A percentile compares a stretch with the other conserved stretches of the same genome.
These are phyloP conservation scores for Isotomurus palustris DNA, from an alignment of 2,888 invertebrate species.

Conservation along the genomic window DNA sequence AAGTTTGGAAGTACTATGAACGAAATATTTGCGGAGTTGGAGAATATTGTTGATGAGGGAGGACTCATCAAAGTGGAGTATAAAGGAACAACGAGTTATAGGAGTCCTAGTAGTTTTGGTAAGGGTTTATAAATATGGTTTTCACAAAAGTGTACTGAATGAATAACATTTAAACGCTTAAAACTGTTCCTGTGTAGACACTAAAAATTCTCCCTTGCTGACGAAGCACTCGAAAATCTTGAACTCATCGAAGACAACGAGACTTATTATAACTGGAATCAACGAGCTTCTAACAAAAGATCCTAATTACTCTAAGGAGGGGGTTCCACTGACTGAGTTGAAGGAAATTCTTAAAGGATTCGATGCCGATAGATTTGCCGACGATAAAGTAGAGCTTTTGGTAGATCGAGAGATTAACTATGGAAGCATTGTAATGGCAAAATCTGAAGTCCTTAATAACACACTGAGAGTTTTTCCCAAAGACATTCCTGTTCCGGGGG, in stretches of 20 bases:
- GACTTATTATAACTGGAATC: conserved; percentile 63
- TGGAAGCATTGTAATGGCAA: conserved; percentile 24
- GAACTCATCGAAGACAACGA: conserved; percentile 49
- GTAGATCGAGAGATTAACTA: conserved; percentile 35
- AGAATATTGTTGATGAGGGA: conserved; percentile 68
- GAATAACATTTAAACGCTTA: too few relatives aligned
- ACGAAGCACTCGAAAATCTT: conserved; percentile 54
- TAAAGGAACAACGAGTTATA: conserved; percentile 78
- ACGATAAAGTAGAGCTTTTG: conserved; percentile 22
- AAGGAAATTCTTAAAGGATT: conserved; percentile 61
- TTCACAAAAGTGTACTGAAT: too few relatives aligned
- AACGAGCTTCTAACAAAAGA: conserved; percentile 67
- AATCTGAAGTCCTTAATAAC: conserved; percentile 11
- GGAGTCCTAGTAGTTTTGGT: conserved; percentile 65
- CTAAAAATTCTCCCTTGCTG: conserved; percentile 50
- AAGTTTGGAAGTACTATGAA: conserved; percentile 53
- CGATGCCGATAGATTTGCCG: conserved; percentile 13
- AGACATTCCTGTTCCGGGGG: conserved; percentile 30
- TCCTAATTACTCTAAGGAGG: conserved; percentile 66
- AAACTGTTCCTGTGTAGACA: conserved; percentile 50
- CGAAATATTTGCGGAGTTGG: conserved; percentile 57
- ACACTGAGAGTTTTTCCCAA: conserved; percentile 40
- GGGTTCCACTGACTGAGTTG: conserved; percentile 65
- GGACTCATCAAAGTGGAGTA: conserved; percentile 77
- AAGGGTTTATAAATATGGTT: conserved; percentile 53